Percentiles rank a stretch among this genome's conserved stretches.
These are phyloP conservation scores for Corydoras sp. DNA, from an alignment of 2,113 vertebrate genomes.

Conservation along the genomic window DNA sequence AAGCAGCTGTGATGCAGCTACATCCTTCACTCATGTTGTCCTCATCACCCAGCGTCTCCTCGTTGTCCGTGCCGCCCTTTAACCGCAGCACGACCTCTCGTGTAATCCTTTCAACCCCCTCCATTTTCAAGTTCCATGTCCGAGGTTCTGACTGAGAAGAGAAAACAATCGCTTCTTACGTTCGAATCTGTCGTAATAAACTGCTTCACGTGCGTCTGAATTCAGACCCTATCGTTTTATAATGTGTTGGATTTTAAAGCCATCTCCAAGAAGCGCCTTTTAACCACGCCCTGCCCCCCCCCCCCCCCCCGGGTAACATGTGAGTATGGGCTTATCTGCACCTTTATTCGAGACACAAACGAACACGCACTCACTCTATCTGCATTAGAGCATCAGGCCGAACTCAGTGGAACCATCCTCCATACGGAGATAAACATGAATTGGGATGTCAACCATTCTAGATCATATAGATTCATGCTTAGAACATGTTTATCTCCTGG, in stretches of 20 bases:
- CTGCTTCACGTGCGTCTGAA: slow-evolving; percentile 37
- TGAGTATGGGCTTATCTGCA: not conserved
- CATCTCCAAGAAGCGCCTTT: slow-evolving; percentile 1
- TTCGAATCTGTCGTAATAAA: slow-evolving; percentile 32
- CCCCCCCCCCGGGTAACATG: not conserved
- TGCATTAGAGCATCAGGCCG: not conserved
- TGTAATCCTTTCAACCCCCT: slow-evolving; percentile 15
- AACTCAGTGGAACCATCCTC: not conserved
- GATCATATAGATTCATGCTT: not conserved
- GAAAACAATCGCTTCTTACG: slow-evolving; percentile 56
- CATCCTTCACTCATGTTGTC: slow-evolving; percentile 43
- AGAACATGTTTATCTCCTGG: slow-evolving; percentile 24
- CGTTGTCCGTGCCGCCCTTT: slow-evolving; percentile 43
- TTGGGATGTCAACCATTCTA: not conserved
- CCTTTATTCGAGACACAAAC: not conserved
- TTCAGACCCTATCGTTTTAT: slow-evolving; percentile 14
- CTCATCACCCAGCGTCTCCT: slow-evolving; percentile 56
- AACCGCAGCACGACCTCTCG: slow-evolving; percentile 31
- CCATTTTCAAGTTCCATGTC: slow-evolving; percentile 51
- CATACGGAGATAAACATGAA: slow-evolving; percentile 16
- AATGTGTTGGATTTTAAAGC: slow-evolving; percentile 19
- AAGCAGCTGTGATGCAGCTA: slow-evolving; percentile 45
- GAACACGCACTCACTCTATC: not conserved
- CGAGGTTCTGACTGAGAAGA: slow-evolving; percentile 76
- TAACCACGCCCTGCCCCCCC: not conserved